Evolutionary conservation across 2,888 invertebrate species (phyloP).

Genomic region (Drosophila kuntzei): DNA sequence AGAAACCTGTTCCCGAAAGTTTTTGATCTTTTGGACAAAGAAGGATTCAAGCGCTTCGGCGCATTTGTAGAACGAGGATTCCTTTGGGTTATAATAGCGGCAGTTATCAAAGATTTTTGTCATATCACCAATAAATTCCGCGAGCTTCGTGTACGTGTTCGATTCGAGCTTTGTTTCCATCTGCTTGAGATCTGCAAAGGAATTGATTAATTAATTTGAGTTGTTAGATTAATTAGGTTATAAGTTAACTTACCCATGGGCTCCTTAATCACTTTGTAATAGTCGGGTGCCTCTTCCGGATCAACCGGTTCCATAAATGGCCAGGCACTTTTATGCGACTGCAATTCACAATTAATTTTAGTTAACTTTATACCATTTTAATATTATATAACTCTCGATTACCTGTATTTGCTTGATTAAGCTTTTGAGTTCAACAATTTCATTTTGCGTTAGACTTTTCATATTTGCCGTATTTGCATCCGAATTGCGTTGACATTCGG

Average conservation of each 20-base stretch:
- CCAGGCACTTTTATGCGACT: slow-evolving; percentile 98
- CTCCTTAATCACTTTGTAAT: slow-evolving; percentile 97
- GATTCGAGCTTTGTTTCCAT: slow-evolving; percentile 95
- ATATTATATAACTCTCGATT: slow-evolving; percentile 32
- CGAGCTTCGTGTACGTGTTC: slow-evolving; percentile 93
- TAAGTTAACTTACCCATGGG: slow-evolving; percentile 92
- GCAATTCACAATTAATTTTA: slow-evolving; percentile 44
- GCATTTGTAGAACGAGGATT: slow-evolving; percentile 97
- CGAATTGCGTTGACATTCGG: slow-evolving; percentile 96
- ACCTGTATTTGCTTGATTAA: slow-evolving; percentile 96
- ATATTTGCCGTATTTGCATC: slow-evolving; percentile 95
- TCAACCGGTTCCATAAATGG: slow-evolving; percentile 99
- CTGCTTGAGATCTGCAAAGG: slow-evolving; percentile 93
- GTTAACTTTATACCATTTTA: not conserved
- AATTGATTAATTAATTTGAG: not conserved
- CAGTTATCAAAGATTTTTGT: slow-evolving; percentile 99
- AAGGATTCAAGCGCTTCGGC: slow-evolving; percentile 97
- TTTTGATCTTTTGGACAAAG: slow-evolving; percentile 97
- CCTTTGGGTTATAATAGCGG: slow-evolving; percentile 97
- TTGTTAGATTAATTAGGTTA: not conserved
- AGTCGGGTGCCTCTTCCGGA: slow-evolving; percentile 97
- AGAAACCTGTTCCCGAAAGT: slow-evolving; percentile 93
- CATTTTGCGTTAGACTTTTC: slow-evolving; percentile 92
- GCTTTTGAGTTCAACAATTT: slow-evolving; percentile 93
- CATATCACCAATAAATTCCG: slow-evolving; percentile 98